A percentile compares a stretch with the other conserved stretches of the same genome.
phyloP scores from a whole-genome alignment of 2,888 invertebrate species.

The Lucinisca nassula region DNA sequence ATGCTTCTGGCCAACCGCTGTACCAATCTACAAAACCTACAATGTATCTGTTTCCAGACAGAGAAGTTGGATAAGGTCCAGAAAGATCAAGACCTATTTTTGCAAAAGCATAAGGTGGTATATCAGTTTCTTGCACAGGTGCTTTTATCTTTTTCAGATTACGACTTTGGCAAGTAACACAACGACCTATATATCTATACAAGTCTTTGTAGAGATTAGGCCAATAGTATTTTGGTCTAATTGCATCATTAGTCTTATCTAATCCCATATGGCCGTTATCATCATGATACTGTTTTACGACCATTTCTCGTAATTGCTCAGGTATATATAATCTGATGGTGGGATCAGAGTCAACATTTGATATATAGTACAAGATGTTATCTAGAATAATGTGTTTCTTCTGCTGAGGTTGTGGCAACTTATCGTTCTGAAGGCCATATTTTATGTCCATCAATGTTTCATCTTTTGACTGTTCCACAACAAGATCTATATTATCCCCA shows the following conservation, averaged over 20 bases:
- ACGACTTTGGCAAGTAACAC: conserved; percentile 43
- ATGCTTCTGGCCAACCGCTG: conserved; percentile 44
- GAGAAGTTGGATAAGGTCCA: conserved; percentile 38
- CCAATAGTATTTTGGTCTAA: conserved; percentile 42
- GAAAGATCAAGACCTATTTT: conserved; percentile 50
- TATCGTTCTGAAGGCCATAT: not conserved
- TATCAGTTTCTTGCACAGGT: conserved; percentile 53
- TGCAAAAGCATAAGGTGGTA: conserved; percentile 57
- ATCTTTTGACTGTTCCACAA: not conserved
- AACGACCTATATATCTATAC: conserved; percentile 13
- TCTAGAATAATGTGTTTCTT: conserved; percentile 16
- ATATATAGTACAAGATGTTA: conserved; percentile 25
- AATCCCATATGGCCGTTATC: no score
- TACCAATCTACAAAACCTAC: conserved; percentile 27
- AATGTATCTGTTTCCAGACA: conserved; percentile 53
- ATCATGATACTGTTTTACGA: no score
- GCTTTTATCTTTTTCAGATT: conserved; percentile 19
- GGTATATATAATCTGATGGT: not conserved
- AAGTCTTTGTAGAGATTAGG: conserved; percentile 46
- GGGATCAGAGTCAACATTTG: conserved; percentile 28
- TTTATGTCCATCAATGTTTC: not conserved
- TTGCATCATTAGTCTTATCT: conserved; percentile 31
- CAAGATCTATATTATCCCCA: not conserved
- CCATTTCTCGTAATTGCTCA: not conserved
- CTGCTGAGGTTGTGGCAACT: not conserved